phyloP scores from a whole-genome alignment of 2,113 vertebrate genomes.

The Aegithalos caudatus region DNA sequence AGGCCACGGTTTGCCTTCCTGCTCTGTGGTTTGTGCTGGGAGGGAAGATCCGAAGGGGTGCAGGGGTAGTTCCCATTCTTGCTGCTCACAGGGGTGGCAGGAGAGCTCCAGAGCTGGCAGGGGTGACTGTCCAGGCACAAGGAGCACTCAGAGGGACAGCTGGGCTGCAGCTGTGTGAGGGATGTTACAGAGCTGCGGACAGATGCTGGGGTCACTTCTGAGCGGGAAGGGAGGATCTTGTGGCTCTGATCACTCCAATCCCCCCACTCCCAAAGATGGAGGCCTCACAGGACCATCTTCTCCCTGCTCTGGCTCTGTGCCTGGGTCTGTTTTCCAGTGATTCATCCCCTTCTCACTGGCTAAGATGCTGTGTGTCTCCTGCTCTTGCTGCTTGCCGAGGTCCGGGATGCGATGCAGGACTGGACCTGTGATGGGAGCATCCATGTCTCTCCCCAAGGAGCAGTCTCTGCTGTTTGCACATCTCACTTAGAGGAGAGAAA shows the following conservation, averaged over 20 bases:
- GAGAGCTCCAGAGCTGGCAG: neutral
- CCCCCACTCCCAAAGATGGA: neutral
- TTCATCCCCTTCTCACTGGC: slow-evolving; percentile 10
- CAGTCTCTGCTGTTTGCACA: neutral
- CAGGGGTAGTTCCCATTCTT: neutral
- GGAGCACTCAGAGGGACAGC: neutral
- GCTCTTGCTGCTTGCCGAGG: neutral
- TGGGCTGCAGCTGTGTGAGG: neutral
- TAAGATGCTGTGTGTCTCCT: neutral
- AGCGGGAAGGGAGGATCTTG: rapidly evolving
- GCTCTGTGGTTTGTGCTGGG: neutral
- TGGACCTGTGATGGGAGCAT: neutral
- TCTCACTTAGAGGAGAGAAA: neutral
- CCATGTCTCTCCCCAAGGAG: neutral
- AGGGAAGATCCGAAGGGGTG: rapidly evolving
- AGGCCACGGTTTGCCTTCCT: neutral
- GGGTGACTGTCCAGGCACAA: neutral
- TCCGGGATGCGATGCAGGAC: neutral
- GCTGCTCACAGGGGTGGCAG: rapidly evolving
- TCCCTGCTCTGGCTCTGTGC: neutral
- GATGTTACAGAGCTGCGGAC: rapidly evolving
- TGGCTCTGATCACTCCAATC: neutral
- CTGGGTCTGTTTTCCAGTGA: slow-evolving; percentile 38
- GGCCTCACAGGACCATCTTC: neutral
- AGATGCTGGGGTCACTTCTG: neutral